Evolutionary conservation across 2,797 vertebrate genomes (phyloP), one percentile per base, ranked within the genome.

Genomic region (Tadarida brasiliensis): DNA sequence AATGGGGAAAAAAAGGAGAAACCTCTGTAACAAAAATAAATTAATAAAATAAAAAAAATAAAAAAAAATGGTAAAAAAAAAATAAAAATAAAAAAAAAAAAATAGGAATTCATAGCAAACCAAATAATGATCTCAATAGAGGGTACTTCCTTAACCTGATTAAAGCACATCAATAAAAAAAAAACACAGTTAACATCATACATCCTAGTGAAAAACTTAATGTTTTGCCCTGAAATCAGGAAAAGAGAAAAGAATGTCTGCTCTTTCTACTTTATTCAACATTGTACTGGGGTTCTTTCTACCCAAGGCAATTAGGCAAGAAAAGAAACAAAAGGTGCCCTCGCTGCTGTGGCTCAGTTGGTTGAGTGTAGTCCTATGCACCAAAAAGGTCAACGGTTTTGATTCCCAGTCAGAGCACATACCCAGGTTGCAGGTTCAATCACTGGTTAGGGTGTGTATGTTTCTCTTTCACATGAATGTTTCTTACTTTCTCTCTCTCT

Each of bases 51-150:
- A n/a, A n/a, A n/a, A n/a, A n/a, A n/a, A n/a, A n/a, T n/a, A n/a
- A n/a, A n/a, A n/a, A n/a, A n/a, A n/a, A n/a, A n/a, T n/a, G n/a
- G n/a, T n/a, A n/a, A n/a, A n/a, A n/a, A n/a, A n/a, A n/a, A n/a
- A n/a, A n/a, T n/a, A n/a, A n/a, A n/a, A n/a, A n/a, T n/a, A n/a
- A n/a, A n/a, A n/a, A n/a, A n/a, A n/a, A n/a, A n/a, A n/a, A n/a
- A 85, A 80, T 10, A 63, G 28, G 39, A 63, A 63, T 61, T 61
- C 28, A 61, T 5, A 30, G 28, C 28, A 87, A 92, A 67, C 11
- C 15, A 91, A 73, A 82, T 74, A 65, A 91, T 67, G n/a, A 73
- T 54, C 33, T 91, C 77, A 87, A 33, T n/a, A 92, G 59, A 63
- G 39, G n/a, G 19, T 54, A 65, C 59, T n/a, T 74, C 26, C 47